Conservation (phyloP, 2,888 invertebrate genomes). For the Heliconius sara region DNA sequence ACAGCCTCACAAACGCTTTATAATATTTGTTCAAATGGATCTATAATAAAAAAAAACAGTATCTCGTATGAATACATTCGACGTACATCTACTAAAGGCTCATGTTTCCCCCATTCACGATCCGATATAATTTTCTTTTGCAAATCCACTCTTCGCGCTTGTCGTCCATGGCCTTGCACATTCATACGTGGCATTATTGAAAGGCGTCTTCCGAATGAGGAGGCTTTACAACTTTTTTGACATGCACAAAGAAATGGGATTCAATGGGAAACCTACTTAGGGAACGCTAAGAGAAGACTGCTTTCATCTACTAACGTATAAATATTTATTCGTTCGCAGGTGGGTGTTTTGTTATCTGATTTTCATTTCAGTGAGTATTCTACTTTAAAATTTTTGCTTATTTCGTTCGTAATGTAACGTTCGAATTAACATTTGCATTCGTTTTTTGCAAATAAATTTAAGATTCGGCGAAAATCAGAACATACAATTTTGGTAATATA, state of each 20-base stretch:
- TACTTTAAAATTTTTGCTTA: slow-evolving; percentile 37
- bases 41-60: slow-evolving; percentile 12
- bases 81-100: slow-evolving; percentile 12
- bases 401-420: slow-evolving; percentile 21
- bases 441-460: slow-evolving; percentile 42
- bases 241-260: slow-evolving; percentile 55
- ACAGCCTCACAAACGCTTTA: background rate
- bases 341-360: slow-evolving; percentile 52
- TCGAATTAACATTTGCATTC: slow-evolving; percentile 44
- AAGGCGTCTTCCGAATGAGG: slow-evolving; percentile 62
- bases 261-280: slow-evolving; percentile 56
- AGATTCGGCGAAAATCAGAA: slow-evolving; percentile 31
- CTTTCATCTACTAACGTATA: slow-evolving; percentile 55
- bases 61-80: slow-evolving; percentile 8
- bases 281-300: slow-evolving; percentile 49
- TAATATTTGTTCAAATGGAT: background rate
- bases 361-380: slow-evolving; percentile 54
- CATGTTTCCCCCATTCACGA: slow-evolving; percentile 19
- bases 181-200: slow-evolving; percentile 53
- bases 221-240: slow-evolving; percentile 62
- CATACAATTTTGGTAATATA: slow-evolving; percentile 32
- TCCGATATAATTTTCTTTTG: slow-evolving; percentile 29
- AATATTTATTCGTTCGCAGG: slow-evolving; percentile 57
- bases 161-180: slow-evolving; percentile 41
- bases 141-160: slow-evolving; percentile 42